These are phyloP conservation scores for Sarcophaga subvicina DNA, from an alignment of 2,888 invertebrate genomes.

Conservation along the genomic window DNA sequence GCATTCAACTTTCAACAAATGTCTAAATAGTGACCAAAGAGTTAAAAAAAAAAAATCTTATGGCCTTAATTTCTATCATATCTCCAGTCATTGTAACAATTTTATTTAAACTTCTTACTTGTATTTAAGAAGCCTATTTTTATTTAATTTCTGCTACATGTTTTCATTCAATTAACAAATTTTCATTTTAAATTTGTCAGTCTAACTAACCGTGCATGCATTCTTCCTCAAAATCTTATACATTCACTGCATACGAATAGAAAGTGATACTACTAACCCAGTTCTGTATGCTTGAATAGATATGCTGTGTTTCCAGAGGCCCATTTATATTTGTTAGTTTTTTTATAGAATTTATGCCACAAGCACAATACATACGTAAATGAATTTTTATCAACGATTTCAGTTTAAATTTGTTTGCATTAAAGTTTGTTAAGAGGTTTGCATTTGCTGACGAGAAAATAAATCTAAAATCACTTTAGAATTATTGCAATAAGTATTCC, in stretches of 20 bases:
- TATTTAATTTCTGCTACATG: background rate
- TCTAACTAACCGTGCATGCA: background rate
- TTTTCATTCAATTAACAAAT: constrained; percentile 66
- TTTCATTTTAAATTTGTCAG: constrained; percentile 31
- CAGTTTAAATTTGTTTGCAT: background rate
- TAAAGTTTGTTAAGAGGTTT: background rate
- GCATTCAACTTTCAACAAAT: background rate
- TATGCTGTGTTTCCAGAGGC: constrained; percentile 17
- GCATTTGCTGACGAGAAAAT: background rate
- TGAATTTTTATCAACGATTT: background rate
- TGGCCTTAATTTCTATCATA: constrained; percentile 35
- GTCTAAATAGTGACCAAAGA: constrained; percentile 4
- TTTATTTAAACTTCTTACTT: constrained; percentile 25
- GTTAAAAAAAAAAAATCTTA: background rate
- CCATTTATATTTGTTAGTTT: background rate
- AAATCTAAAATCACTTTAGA: no score
- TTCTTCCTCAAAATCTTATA: background rate
- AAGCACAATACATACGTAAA: constrained; percentile 26
- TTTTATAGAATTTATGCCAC: constrained; percentile 44
- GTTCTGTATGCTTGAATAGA: constrained; percentile 59
- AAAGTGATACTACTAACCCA: constrained; percentile 67
- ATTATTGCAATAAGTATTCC: no score
- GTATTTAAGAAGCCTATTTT: constrained; percentile 35
- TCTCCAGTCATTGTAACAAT: constrained; percentile 29
- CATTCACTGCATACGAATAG: background rate